Evolutionary conservation across 2,888 invertebrate genomes (phyloP).

Genomic region (Cheiracanthium punctorium): DNA sequence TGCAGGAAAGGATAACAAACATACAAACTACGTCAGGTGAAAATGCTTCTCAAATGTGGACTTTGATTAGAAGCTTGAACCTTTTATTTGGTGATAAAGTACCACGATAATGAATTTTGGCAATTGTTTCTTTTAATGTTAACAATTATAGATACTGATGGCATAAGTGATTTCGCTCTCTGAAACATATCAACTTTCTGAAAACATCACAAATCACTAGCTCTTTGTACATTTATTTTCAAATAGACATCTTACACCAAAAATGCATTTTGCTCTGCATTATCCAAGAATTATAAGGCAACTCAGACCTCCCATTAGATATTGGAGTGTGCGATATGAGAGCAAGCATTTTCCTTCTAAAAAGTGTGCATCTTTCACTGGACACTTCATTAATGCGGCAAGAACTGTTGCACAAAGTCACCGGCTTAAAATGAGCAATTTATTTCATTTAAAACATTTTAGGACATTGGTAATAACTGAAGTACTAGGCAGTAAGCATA

Average conservation of each 20-base stretch:
- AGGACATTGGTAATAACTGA: background rate
- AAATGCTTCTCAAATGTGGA: background rate
- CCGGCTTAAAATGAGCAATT: constrained; percentile 5
- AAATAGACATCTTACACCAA: background rate
- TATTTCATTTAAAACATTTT: background rate
- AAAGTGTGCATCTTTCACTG: background rate
- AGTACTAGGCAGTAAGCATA: background rate
- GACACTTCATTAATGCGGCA: constrained; percentile 21
- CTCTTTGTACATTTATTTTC: constrained; percentile 14
- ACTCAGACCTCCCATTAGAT: too few relatives aligned
- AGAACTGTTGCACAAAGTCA: constrained; percentile 12
- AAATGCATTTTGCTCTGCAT: too few relatives aligned
- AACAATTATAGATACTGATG: constrained; percentile 5
- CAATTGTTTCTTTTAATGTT: constrained; percentile 17
- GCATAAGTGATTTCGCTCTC: constrained; percentile 16
- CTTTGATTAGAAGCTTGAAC: background rate
- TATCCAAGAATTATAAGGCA: too few relatives aligned
- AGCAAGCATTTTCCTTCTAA: constrained; percentile 23
- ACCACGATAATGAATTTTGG: constrained; percentile 22
- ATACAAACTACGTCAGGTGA: background rate
- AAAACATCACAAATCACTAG: background rate
- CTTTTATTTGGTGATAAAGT: constrained; percentile 27
- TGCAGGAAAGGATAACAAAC: background rate
- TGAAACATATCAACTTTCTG: too few relatives aligned
- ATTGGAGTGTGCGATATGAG: constrained; percentile 27